Percentiles rank a stretch among this genome's conserved stretches.
Conservation (phyloP, 2,113 vertebrate genomes). For the Oncorhynchus mykiss region DNA sequence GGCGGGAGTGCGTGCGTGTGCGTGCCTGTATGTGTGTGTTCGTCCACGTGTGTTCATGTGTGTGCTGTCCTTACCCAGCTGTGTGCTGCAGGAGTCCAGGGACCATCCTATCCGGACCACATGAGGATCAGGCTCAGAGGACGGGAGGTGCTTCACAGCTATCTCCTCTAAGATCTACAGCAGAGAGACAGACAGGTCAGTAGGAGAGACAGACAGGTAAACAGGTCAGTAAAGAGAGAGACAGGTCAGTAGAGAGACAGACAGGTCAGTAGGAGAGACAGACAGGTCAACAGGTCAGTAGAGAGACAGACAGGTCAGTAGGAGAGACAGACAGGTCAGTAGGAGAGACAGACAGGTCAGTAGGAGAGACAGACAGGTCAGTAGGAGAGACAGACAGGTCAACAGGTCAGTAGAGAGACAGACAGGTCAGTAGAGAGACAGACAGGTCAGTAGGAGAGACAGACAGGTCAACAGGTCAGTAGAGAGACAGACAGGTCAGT, state of each 20-base stretch:
- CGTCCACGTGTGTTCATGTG: background rate
- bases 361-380: too few species aligned
- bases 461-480: too few species aligned
- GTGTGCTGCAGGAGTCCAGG: conserved; percentile 84
- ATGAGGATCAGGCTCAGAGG: conserved; percentile 85
- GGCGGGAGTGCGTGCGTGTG: too few species aligned
- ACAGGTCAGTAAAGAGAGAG: background rate
- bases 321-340: background rate
- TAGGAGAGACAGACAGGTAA: background rate
- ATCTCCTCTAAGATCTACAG: conserved; percentile 87
- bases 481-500: too few species aligned
- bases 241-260: background rate
- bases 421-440: too few species aligned
- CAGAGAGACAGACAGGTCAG: background rate
- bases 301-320: background rate
- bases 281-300: background rate
- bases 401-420: too few species aligned
- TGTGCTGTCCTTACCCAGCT: conserved; percentile 77
- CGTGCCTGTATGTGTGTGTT: background rate
- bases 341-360: background rate
- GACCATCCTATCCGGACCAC: conserved; percentile 91
- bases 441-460: too few species aligned
- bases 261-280: background rate
- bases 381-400: too few species aligned
- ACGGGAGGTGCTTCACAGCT: conserved; percentile 85